phyloP scores from a whole-genome alignment of 2,113 vertebrate species.

The Micronycteris hirsuta region DNA sequence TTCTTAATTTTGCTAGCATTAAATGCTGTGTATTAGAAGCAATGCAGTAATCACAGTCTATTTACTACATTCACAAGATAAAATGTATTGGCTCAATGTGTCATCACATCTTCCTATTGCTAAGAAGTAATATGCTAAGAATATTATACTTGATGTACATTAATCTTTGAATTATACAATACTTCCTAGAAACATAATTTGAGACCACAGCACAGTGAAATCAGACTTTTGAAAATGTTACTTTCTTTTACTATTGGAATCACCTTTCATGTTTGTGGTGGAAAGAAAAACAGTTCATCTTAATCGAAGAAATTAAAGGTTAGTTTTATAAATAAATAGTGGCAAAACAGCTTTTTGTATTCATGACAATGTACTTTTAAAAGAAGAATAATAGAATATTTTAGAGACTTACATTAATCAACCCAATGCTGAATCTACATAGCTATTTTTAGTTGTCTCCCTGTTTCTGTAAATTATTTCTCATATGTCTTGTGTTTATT shows the following conservation, averaged over 20 bases:
- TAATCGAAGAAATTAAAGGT: constrained; percentile 55
- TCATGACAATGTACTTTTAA: not conserved
- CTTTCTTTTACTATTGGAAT: constrained; percentile 28
- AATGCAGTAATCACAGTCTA: constrained; percentile 64
- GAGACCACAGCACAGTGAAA: constrained; percentile 34
- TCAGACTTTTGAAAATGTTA: constrained; percentile 29
- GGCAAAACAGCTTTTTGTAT: not conserved
- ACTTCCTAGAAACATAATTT: constrained; percentile 51
- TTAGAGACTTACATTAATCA: not conserved
- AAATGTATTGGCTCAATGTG: constrained; percentile 71
- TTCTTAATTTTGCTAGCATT: constrained; percentile 60
- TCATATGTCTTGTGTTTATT: constrained; percentile 43
- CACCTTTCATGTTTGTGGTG: constrained; percentile 43
- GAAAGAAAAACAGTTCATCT: constrained; percentile 71
- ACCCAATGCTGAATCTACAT: constrained; percentile 51
- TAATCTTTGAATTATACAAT: constrained; percentile 63
- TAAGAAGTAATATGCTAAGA: constrained; percentile 72
- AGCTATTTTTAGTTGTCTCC: constrained; percentile 65
- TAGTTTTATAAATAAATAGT: constrained; percentile 40
- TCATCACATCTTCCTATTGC: constrained; percentile 65
- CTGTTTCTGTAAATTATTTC: constrained; percentile 47
- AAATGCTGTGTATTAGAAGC: constrained; percentile 43
- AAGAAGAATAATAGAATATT: not conserved
- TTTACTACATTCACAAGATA: constrained; percentile 65
- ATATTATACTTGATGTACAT: constrained; percentile 72